Evolutionary conservation across 2,888 invertebrate genomes (phyloP).

Genomic region (Hirudinaria manillensis): DNA sequence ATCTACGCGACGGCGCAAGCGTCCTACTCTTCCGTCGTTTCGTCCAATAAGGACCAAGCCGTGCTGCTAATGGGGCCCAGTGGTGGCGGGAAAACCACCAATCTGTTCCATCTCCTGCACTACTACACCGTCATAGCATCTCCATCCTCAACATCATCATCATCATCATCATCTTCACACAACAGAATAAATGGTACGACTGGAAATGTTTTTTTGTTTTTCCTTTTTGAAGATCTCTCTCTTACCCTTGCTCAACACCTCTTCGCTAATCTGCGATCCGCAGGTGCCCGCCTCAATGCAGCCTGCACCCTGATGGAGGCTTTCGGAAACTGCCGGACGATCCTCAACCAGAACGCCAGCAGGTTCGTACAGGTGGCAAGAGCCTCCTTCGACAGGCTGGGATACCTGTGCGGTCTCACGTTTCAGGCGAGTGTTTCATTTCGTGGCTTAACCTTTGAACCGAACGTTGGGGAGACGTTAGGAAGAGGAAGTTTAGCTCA

Average conservation of each 20-base stretch:
- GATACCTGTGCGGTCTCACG: constrained; percentile 7
- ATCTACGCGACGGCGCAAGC: constrained; percentile 31
- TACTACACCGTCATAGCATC: neutral
- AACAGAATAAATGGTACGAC: too few relatives aligned
- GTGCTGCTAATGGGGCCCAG: constrained; percentile 24
- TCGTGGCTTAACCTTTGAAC: too few relatives aligned
- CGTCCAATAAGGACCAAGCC: neutral
- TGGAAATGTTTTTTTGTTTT: too few relatives aligned
- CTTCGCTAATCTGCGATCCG: too few relatives aligned
- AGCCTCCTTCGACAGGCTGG: constrained; percentile 23
- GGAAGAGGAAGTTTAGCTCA: too few relatives aligned
- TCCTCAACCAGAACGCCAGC: constrained; percentile 16
- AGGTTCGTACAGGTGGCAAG: constrained; percentile 6
- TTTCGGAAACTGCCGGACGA: constrained; percentile 23
- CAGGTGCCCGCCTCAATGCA: constrained; percentile 18
- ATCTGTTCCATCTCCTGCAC: constrained; percentile 27
- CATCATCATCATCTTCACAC: neutral
- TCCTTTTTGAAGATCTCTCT: too few relatives aligned
- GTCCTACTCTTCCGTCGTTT: constrained; percentile 2
- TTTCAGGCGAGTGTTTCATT: constrained; percentile 22
- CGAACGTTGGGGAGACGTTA: neutral
- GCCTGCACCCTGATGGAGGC: constrained; percentile 29
- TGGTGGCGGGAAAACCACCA: constrained; percentile 30
- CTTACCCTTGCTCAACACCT: too few relatives aligned
- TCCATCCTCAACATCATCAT: neutral